Evolutionary conservation across 2,797 vertebrate species (phyloP).

Genomic region (Botia almorhae): DNA sequence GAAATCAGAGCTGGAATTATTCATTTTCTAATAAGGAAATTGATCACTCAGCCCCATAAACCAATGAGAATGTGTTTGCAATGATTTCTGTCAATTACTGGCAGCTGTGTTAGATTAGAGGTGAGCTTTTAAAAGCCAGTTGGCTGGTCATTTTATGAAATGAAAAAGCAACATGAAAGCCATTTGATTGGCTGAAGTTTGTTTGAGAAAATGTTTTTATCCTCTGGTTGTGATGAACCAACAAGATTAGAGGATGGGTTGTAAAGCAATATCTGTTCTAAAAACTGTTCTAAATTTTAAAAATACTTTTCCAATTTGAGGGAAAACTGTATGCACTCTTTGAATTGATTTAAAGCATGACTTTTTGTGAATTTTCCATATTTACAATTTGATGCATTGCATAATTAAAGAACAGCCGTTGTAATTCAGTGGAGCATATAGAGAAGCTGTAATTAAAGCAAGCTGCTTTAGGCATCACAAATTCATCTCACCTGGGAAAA

Average conservation of each 20-base stretch:
- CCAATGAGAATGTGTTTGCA: background rate
- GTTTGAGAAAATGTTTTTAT: background rate
- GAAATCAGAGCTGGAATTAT: background rate
- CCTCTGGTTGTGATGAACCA: background rate
- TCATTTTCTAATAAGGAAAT: background rate
- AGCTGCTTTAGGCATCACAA: conserved; percentile 22
- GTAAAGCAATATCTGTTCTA: background rate
- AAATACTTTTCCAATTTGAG: background rate
- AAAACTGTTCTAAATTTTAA: background rate
- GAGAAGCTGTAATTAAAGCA: conserved; percentile 81
- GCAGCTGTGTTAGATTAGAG: background rate
- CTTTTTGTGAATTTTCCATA: conserved; percentile 75
- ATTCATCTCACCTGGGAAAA: conserved; percentile 28
- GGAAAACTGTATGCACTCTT: background rate
- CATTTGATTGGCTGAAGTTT: background rate
- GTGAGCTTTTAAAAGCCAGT: too few relatives aligned
- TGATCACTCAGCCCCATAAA: background rate
- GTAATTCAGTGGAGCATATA: conserved; percentile 87
- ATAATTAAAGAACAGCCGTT: conserved; percentile 89
- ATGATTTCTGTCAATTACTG: background rate
- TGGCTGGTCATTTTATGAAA: too few relatives aligned
- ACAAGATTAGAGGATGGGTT: background rate
- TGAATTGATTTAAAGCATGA: conserved; percentile 9
- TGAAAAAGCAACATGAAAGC: too few relatives aligned
- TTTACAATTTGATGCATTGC: conserved; percentile 92